Evolutionary conservation across 2,888 invertebrate species (phyloP), one percentile per base, ranked within the genome.

Genomic region (Drosophila neonasuta): DNA sequence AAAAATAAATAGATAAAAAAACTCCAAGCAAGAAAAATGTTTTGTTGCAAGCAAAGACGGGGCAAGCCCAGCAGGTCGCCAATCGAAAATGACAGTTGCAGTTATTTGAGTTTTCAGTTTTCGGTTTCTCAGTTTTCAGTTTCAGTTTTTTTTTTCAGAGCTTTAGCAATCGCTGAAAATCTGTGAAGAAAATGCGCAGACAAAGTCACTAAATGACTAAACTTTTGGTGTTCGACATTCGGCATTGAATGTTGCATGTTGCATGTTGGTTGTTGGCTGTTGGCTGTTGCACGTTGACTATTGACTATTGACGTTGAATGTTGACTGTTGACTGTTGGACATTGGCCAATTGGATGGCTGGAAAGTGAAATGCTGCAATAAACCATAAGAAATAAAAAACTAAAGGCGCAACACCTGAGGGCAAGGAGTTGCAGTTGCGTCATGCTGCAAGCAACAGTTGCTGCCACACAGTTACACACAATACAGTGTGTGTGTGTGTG

Each of bases 1-100:
- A 44, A 52, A 48, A 64, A 68, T 45, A 42, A 50, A 24, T 0
- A 24, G 24, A 24, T 24, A 24, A 0, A 24, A 54, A 29, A 50
- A 44, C 34, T n/a, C 11, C 15, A 54, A 50, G 42, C 29, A 44
- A 46, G 24, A 34, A 63, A 69, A 71, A 77, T 77, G 68, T 68
- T 76, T 75, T 44, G 48, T 65, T 56, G 71, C 73, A 74, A 55
- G 36, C 36, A 36, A n/a, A 36, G 64, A 57, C 59, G 76, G 75
- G 73, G 82, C 86, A 82, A 85, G 87, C 83, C 83, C 83, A 83
- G 83, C 87, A 83, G 83, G 83, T 83, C 85, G 84, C 80, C 82
- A 77, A 80, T 84, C 75, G 75, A 81, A 87, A 89, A 84, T 87
- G 86, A 88, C 87, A 88, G 86, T 82, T 87, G 88, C 81, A 86